phyloP scores from a whole-genome alignment of 2,797 vertebrate genomes.

The Alauda arvensis region DNA sequence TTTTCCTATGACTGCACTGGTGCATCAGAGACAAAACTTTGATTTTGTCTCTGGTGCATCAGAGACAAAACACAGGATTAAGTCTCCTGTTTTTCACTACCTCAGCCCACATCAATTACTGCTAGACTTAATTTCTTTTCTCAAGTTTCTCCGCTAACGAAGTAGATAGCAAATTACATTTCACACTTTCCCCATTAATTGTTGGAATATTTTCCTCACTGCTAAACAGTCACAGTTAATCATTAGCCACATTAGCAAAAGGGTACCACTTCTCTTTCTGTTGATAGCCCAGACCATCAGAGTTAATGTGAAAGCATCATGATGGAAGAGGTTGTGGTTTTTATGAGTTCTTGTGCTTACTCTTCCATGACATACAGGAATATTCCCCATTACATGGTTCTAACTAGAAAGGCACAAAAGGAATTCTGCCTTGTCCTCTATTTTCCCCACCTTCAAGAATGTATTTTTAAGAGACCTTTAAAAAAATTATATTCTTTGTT shows the following conservation, averaged over 20 bases:
- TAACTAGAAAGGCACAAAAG: neutral
- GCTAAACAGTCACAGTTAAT: constrained; percentile 16
- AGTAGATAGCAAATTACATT: constrained; percentile 13
- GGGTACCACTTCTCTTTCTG: neutral
- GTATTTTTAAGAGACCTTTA: neutral
- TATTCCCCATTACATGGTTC: neutral
- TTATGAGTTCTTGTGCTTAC: neutral
- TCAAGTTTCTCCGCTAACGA: neutral
- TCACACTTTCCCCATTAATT: constrained; percentile 30
- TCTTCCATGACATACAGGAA: neutral
- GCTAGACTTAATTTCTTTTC: constrained; percentile 12
- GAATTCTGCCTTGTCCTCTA: neutral
- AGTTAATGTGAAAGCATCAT: constrained; percentile 10
- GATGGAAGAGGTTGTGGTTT: neutral
- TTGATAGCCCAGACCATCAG: neutral
- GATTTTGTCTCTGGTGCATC: neutral
- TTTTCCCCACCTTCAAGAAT: neutral
- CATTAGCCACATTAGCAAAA: constrained; percentile 25
- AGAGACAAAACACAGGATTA: neutral
- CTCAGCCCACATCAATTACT: neutral
- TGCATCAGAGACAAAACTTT: neutral
- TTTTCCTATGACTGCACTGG: neutral
- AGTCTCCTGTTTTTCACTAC: neutral
- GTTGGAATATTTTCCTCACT: constrained; percentile 8
- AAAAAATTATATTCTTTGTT: neutral